Evolutionary conservation across 2,113 vertebrate genomes (phyloP), one percentile per base, ranked within the genome.

Genomic region (Crotalus viridis): DNA sequence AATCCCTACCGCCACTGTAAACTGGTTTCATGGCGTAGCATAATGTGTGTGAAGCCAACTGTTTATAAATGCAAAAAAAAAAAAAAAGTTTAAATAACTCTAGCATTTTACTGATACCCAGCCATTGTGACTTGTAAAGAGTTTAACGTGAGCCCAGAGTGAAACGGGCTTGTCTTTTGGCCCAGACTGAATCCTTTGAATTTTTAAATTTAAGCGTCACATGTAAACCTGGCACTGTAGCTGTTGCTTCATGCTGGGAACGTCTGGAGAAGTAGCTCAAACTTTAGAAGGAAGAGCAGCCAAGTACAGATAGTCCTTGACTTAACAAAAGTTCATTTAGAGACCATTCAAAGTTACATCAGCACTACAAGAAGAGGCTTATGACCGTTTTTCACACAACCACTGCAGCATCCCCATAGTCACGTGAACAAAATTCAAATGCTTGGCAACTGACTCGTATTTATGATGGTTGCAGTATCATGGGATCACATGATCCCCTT

Each of bases 211-310:
- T 39, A 39, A 74, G n/a, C 17, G 15, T 39, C 13, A 6, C 64
- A 5, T 17, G 13, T 13, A 0, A 0, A n/a, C 21, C 39, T 4
- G 9, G 9, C 48, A 0, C 28, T 19, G 28, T 69, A n/a, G 22
- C 22, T 51, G 12, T 22, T 48, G 13, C 39, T 24, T 46, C 24
- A 33, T 39, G 13, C 17, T 28, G 33, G 54, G 85, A 57, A 10
- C 10, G 3, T 28, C 24, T 69, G 46, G 59, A 5, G 13, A 7
- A 55, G 10, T 4, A 19, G 17, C 15, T 52, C 69, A 39, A 52
- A n/a, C 24, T 91, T 26, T 28, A 81, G 81, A 24, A 48, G 21
- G 48, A 0, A 28, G 56, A 46, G 19, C 12, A 8, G 28, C 17
- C 1, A 81, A 1, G 8, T 54, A n/a, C 9, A 28, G 59, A 3